Percentiles rank a stretch among this genome's conserved stretches.
Conservation (phyloP, 2,797 vertebrate species). For the Manis javanica region DNA sequence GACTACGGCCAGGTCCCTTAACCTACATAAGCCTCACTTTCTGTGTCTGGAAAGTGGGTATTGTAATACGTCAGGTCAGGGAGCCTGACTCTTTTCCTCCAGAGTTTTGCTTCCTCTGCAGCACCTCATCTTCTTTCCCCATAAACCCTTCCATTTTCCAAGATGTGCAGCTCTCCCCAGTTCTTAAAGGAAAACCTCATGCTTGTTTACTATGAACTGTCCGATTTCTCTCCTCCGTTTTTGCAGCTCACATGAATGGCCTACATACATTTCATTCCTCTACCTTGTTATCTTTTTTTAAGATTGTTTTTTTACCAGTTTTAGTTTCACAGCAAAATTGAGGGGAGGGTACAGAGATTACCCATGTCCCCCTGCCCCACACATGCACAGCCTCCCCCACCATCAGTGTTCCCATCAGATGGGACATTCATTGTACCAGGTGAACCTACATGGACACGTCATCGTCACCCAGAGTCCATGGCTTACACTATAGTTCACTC, state of each 20-base stretch:
- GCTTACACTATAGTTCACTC: rapidly evolving
- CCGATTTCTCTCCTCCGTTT: background rate
- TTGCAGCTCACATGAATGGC: rapidly evolving
- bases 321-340: background rate
- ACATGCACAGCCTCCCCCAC: background rate
- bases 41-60: background rate
- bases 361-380: background rate
- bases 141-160: background rate
- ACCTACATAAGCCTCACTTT: background rate
- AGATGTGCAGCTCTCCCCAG: background rate
- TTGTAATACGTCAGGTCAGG: rapidly evolving
- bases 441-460: background rate
- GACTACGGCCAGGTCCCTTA: background rate
- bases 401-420: background rate
- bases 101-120: background rate
- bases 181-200: background rate
- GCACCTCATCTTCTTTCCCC: background rate
- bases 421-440: background rate
- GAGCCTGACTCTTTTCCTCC: background rate
- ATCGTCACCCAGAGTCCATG: rapidly evolving
- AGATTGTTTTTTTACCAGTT: background rate
- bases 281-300: background rate
- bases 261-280: background rate
- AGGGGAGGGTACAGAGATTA: background rate
- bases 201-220: background rate